Percentiles rank a stretch among this genome's conserved stretches.
These are phyloP conservation scores for Pecten maximus DNA, from an alignment of 2,888 invertebrate species.

Conservation along the genomic window DNA sequence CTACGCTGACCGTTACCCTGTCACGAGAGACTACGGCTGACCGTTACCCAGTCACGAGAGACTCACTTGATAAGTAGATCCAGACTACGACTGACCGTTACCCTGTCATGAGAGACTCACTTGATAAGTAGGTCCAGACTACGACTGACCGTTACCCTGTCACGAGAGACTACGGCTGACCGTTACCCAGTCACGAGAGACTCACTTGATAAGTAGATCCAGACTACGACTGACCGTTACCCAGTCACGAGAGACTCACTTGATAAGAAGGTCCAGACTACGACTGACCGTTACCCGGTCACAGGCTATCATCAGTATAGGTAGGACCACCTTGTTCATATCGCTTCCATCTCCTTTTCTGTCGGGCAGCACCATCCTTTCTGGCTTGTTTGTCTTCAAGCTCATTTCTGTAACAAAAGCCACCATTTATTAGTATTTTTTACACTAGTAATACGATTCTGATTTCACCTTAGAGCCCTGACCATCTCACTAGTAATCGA, in stretches of 20 bases:
- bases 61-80: no score
- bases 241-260: constrained; percentile 91
- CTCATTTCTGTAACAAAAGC: background rate
- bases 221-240: constrained; percentile 93
- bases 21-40: no score
- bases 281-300: constrained; percentile 92
- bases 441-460: no score
- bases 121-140: no score
- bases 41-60: no score
- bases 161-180: no score
- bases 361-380: background rate
- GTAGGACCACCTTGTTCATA: constrained; percentile 83
- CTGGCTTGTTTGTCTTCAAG: background rate
- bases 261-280: constrained; percentile 94
- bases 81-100: no score
- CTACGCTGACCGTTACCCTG: no score
- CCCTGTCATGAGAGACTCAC: no score
- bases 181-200: no score
- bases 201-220: constrained; percentile 85
- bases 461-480: background rate
- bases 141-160: no score
- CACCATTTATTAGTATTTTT: background rate
- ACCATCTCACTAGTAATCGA: no score
- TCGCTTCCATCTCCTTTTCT: background rate
- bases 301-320: constrained; percentile 96